These are phyloP conservation scores for Pseudochromis fuscus DNA, from an alignment of 2,797 vertebrate genomes.

Conservation along the genomic window DNA sequence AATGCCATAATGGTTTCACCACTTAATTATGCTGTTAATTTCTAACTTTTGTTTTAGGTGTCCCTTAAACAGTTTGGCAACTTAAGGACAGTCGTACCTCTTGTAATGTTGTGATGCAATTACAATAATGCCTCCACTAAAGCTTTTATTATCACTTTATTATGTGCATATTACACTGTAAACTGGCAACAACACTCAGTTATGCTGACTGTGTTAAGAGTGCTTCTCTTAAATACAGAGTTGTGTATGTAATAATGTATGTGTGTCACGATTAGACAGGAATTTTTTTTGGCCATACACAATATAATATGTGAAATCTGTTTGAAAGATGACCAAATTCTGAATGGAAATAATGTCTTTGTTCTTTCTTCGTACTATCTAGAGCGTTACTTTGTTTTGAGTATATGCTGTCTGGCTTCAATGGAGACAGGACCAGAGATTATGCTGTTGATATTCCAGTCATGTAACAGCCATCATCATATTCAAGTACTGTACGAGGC, in stretches of 20 bases:
- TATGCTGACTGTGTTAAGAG: constrained; percentile 27
- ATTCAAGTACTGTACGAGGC: constrained; percentile 88
- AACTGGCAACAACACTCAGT: background rate
- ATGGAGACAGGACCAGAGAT: constrained; percentile 72
- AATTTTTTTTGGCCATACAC: constrained; percentile 38
- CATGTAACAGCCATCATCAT: constrained; percentile 89
- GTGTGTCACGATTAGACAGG: constrained; percentile 25
- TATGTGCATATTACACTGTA: background rate
- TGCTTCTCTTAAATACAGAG: constrained; percentile 39
- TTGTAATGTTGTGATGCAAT: constrained; percentile 26
- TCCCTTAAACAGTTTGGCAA: constrained; percentile 72
- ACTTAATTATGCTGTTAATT: constrained; percentile 88
- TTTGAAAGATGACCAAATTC: constrained; percentile 49
- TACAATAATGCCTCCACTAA: constrained; percentile 3
- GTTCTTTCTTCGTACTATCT: constrained; percentile 55
- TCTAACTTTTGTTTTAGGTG: constrained; percentile 81
- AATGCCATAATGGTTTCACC: constrained; percentile 83
- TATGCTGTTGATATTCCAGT: constrained; percentile 86
- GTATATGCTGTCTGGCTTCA: constrained; percentile 70
- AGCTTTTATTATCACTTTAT: constrained; percentile 22
- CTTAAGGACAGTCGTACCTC: constrained; percentile 44
- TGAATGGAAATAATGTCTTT: constrained; percentile 65
- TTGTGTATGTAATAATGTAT: constrained; percentile 26
- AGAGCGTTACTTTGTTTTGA: constrained; percentile 75
- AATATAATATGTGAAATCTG: constrained; percentile 35